phyloP scores from a whole-genome alignment of 2,113 vertebrate genomes.

The Myrmecophaga tridactyla region DNA sequence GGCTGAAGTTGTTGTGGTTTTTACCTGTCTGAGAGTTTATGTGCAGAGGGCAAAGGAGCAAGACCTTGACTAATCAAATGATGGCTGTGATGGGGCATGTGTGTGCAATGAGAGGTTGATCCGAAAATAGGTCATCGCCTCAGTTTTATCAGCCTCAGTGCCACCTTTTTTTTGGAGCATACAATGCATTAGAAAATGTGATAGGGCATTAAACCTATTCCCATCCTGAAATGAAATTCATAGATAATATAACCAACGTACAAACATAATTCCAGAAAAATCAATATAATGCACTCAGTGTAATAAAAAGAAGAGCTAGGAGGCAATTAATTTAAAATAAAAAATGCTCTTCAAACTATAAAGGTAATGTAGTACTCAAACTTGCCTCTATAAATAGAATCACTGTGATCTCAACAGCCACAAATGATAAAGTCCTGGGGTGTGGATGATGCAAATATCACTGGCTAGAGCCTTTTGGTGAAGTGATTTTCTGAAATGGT shows the following conservation, averaged over 20 bases:
- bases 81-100: background rate
- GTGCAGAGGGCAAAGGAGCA: background rate
- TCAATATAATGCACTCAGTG: background rate
- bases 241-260: background rate
- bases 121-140: background rate
- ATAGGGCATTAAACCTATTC: background rate
- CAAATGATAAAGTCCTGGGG: background rate
- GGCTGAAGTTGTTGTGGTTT: background rate
- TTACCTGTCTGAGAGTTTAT: background rate
- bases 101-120: background rate
- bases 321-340: constrained; percentile 35
- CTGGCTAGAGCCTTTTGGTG: background rate
- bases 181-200: background rate
- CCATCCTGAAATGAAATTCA: background rate
- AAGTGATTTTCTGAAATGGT: constrained; percentile 20
- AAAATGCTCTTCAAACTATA: background rate
- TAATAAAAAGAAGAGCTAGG: background rate
- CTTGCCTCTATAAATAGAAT: background rate
- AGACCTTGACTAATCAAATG: background rate
- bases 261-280: background rate
- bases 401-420: background rate
- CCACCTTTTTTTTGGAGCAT: background rate
- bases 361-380: background rate
- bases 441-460: background rate
- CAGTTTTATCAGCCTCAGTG: background rate